Base-by-base conservation (phyloP, 2,113 vertebrate species). In the Pachypanchax playfairii region DNA sequence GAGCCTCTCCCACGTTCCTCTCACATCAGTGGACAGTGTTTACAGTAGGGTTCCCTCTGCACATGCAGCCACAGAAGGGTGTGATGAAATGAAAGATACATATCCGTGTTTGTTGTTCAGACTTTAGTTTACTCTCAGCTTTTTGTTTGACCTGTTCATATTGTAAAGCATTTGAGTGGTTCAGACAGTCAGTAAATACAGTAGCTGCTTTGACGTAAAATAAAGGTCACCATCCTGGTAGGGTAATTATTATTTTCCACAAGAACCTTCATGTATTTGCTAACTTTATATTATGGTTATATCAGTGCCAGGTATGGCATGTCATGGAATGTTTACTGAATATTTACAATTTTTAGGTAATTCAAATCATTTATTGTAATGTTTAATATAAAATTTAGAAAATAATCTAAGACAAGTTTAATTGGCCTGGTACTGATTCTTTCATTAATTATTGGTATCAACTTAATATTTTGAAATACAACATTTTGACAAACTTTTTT, bases 21-120 rank as follows among this genome's bases (percentile, higher is more conserved):
- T 75, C 51, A 60, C 68, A 73, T 82, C 64, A 65, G 33, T 24
- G 61, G 39, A 53, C 61, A n/a, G 14, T 84, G 78, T 85, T 90
- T 85, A 74, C 51, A 51, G 54, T 24, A 51, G 68, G 62, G 31
- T 65, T 68, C 65, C 69, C 47, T 50, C 57, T 26, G 15, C 42
- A 57, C 53, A 64, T 67, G 56, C 21, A 46, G 57, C 42, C 21
- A 13, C 1, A 8, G 18, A 50, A 46, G 58, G 47, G 72, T 49
- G 60, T 29, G 60, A 72, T 73, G 18, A 70, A 74, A 68, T 62
- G 65, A 84, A 87, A 81, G 80, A 72, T 81, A 67, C 75, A 87
- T 78, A 83, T 85, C 82, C 78, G 69, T 75, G 80, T 80, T 55
- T 64, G 70, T 72, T 33, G 67, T 35, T 57, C 18, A 57, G 48